phyloP scores from a whole-genome alignment of 2,888 invertebrate species.

The Apodemia mormo region DNA sequence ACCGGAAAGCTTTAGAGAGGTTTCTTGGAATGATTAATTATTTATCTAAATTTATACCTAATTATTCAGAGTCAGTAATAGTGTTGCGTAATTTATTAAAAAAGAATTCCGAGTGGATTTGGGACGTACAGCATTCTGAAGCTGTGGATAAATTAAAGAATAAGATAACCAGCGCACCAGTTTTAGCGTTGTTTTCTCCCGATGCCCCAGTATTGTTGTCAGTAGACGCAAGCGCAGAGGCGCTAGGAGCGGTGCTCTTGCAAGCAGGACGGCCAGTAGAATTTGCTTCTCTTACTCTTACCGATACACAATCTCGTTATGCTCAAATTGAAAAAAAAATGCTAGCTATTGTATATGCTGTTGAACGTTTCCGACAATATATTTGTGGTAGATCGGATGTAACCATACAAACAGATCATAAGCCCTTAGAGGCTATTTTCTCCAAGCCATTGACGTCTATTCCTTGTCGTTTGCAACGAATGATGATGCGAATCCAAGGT shows the following conservation, averaged over 20 bases:
- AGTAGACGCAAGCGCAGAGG: slow-evolving; percentile 33
- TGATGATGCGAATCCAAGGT: too few species aligned
- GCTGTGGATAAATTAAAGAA: too few species aligned
- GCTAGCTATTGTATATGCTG: slow-evolving; percentile 42
- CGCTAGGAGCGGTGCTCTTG: too few species aligned
- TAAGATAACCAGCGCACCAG: too few species aligned
- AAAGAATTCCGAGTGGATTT: too few species aligned
- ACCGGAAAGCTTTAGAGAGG: too few species aligned
- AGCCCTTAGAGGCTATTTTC: too few species aligned
- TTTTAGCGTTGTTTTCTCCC: too few species aligned
- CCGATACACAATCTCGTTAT: slow-evolving; percentile 34
- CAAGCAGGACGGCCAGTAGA: slow-evolving; percentile 33
- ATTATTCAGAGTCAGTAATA: slow-evolving; percentile 31
- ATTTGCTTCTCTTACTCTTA: slow-evolving; percentile 35
- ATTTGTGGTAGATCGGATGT: slow-evolving; percentile 38
- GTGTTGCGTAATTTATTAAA: background rate
- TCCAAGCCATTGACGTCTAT: too few species aligned
- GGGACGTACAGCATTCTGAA: too few species aligned
- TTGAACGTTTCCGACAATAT: slow-evolving; percentile 40
- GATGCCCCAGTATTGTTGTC: slow-evolving; percentile 37
- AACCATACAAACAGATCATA: slow-evolving; percentile 27
- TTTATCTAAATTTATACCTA: slow-evolving; percentile 39
- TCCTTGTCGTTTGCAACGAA: too few species aligned
- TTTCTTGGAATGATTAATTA: slow-evolving; percentile 40
- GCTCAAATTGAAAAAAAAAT: slow-evolving; percentile 45